Evolutionary conservation across 1,140 invertebrate genomes (phyloP), one percentile per base, ranked within the genome.

Genomic region (Polypedilum vanderplanki): DNA sequence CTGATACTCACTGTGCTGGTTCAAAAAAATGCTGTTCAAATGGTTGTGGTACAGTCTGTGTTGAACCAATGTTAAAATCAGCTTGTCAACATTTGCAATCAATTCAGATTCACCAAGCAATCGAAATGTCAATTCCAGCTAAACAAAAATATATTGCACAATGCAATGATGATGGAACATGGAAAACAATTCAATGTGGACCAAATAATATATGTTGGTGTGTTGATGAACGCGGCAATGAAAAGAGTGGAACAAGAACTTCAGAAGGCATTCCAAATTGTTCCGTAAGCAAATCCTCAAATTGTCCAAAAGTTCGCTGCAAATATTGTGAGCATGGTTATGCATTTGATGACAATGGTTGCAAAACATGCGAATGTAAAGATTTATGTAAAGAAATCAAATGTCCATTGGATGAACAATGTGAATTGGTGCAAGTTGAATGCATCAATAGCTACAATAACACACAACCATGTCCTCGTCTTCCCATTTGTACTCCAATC

Each of bases 131-230:
- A 1, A 89, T 90, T 70, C 90, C 91, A 0, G 89, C 89, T 0
- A 84, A 87, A 7, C 86, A 90, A 77, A 89, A 88, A 40, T 94
- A 93, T 79, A 89, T 94, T 40, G 94, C 94, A 0, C 86, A 89
- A 41, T 97, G 95, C 82, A 78, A 83, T 8, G 87, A 89, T 75
- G 81, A 84, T 0, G 94, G 94, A 5, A 87, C 87, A 18, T 97
- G 91, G 82, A 87, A 90, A 74, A 81, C 86, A 2, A 88, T 93
- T 5, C 95, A 97, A 78, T 97, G 95, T 80, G 86, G 87, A 0
- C 86, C 88, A 7, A 87, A 87, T 40, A 89, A 89, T 7, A 86
- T 90, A 77, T 97, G 95, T 80, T 96, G 94, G 94, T 97, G 95
- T 83, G 93, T 96, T 0, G 93, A 96, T 78, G 85, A 88, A 41